A percentile compares a stretch with the other conserved stretches of the same genome.
Conservation (phyloP, 35 echinoderm and acorn worm species). For the Anneissia japonica region DNA sequence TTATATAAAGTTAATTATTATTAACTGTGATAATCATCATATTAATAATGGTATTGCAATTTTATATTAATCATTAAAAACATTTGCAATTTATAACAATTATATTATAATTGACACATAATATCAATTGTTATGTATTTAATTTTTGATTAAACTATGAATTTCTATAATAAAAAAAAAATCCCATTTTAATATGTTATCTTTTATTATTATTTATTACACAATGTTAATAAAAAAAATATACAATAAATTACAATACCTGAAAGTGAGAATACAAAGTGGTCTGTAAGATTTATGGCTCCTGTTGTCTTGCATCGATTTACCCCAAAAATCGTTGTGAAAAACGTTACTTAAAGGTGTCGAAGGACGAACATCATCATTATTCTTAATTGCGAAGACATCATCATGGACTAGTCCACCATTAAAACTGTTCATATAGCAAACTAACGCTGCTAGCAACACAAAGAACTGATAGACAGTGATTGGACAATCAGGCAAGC, state of each 20-base stretch:
- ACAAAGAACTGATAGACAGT: background rate
- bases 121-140: too few relatives aligned
- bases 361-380: background rate
- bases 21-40: too few relatives aligned
- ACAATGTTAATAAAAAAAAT: too few relatives aligned
- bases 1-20: too few relatives aligned
- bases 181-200: too few relatives aligned
- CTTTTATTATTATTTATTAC: too few relatives aligned
- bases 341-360: constrained; percentile 3
- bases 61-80: too few relatives aligned
- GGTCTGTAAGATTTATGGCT: constrained; percentile 21
- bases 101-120: too few relatives aligned
- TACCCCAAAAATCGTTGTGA: constrained; percentile 18
- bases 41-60: too few relatives aligned
- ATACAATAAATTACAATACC: background rate
- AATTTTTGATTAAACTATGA: too few relatives aligned
- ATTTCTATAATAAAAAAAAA: too few relatives aligned
- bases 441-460: background rate
- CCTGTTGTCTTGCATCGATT: constrained; percentile 2
- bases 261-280: constrained; percentile 6
- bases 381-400: constrained; percentile 5
- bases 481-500: background rate
- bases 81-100: too few relatives aligned
- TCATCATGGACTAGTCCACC: constrained; percentile 13
- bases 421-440: constrained; percentile 7